Evolutionary conservation across 2,888 invertebrate genomes (phyloP), one percentile per base, ranked within the genome.

Genomic region (Pristionchus entomophagus): DNA sequence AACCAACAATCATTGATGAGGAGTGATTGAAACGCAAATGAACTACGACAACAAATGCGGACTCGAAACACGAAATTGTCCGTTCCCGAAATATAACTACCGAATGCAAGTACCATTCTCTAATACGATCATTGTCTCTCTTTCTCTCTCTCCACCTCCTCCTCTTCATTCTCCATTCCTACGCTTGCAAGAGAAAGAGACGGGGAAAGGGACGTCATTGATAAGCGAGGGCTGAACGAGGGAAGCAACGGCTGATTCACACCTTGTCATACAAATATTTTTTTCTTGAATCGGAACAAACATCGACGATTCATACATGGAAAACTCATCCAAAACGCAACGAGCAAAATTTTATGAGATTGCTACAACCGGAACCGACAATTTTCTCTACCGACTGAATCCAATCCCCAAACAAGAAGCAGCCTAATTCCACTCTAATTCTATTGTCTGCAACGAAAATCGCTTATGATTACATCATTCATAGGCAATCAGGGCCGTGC

Each of bases 101-200:
- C 45, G 78, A 49, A 26, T 78, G 49, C 19, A 78, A 78, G 45
- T 51, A 41, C n/a, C 45, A 29, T 78, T 29, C 78, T 41, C 38
- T 41, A 69, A 69, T 69, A 38, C 22, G 69, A 69, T 45, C 51
- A 78, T 78, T 29, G 78, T 78, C 45, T 78, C 78, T 45, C 51
- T 45, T 45, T 49, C 32, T 12, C 78, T 78, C 78, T 78, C 78
- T 51, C 12, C 51, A 26, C 26, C 17, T 26, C 22, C 78, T 32
- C 17, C 49, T 45, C 49, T 51, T n/a, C 49, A 26, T 78, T 49
- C 17, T 78, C 1, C 49, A 17, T 26, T 49, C 22, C 22, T 17
- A 78, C n/a, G n/a, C n/a, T n/a, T n/a, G n/a, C n/a, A n/a, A n/a
- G n/a, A n/a, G n/a, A n/a, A n/a, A n/a, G n/a, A n/a, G n/a, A n/a